Conservation (phyloP, 1,140 invertebrate species). For the Zaprionus capensis region DNA sequence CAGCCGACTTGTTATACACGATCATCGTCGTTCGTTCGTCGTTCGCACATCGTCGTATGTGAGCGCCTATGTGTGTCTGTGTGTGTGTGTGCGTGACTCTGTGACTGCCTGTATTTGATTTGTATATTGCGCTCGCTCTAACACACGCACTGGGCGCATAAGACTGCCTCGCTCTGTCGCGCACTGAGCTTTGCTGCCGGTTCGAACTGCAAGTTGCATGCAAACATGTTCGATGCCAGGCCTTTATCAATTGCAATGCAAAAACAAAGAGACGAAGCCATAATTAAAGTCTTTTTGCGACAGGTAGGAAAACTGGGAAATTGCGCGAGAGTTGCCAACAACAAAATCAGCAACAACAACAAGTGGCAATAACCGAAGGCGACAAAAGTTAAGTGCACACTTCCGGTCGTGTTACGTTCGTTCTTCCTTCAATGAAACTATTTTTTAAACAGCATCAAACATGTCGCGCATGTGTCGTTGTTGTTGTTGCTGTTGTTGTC, state of each 20-base stretch:
- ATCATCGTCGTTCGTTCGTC: conserved; percentile 21
- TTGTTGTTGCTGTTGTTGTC: conserved; percentile 1
- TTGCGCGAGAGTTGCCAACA: conserved; percentile 47
- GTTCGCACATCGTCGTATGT: conserved; percentile 11
- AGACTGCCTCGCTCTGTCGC: conserved; percentile 17
- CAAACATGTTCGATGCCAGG: conserved; percentile 48
- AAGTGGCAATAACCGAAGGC: conserved; percentile 48
- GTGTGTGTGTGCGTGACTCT: conserved; percentile 31
- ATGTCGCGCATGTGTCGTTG: neutral
- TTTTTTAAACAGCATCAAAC: conserved; percentile 47
- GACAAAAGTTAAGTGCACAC: conserved; percentile 73
- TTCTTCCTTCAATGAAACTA: conserved; percentile 61
- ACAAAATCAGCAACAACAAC: conserved; percentile 5
- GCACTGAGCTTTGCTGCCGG: neutral
- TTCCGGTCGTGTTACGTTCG: conserved; percentile 58
- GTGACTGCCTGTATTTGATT: conserved; percentile 45
- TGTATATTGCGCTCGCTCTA: conserved; percentile 70
- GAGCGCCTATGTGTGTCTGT: conserved; percentile 7
- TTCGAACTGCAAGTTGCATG: conserved; percentile 55
- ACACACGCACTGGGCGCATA: conserved; percentile 9
- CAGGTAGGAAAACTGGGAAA: conserved; percentile 56
- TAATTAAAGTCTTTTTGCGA: conserved; percentile 64
- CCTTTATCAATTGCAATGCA: conserved; percentile 47
- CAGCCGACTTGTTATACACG: conserved; percentile 62
- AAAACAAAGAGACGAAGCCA: conserved; percentile 40